These are phyloP conservation scores for Pomacea canaliculata DNA, from an alignment of 2,888 invertebrate genomes.

Conservation along the genomic window DNA sequence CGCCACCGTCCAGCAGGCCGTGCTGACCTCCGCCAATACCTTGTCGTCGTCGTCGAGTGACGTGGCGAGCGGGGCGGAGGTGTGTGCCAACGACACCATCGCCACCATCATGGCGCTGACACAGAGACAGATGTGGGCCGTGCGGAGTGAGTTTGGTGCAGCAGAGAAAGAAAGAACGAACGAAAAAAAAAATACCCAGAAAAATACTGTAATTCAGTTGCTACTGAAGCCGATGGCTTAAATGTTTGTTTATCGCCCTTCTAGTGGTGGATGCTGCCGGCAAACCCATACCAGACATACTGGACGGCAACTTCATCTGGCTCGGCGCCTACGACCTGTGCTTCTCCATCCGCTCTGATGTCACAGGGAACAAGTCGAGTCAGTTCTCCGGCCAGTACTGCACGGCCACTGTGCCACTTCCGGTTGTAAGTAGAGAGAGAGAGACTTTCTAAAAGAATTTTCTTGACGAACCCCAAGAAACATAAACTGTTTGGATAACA, in stretches of 20 bases:
- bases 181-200: too few relatives aligned
- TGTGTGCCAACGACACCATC: not conserved
- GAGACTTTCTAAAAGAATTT: too few relatives aligned
- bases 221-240: too few relatives aligned
- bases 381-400: not conserved
- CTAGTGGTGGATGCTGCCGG: slow-evolving; percentile 23
- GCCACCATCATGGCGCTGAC: not conserved
- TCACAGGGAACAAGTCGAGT: not conserved
- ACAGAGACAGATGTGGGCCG: not conserved
- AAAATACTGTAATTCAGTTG: too few relatives aligned
- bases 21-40: not conserved
- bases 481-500: too few relatives aligned
- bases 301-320: slow-evolving; percentile 1
- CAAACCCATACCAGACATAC: slow-evolving; percentile 21
- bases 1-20: not conserved
- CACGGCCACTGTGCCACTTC: not conserved
- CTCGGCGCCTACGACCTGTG: slow-evolving; percentile 1
- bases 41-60: not conserved
- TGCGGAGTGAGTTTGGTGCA: not conserved
- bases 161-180: too few relatives aligned
- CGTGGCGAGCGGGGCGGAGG: not conserved
- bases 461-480: too few relatives aligned
- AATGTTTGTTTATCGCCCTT: not conserved
- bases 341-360: not conserved
- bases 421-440: not conserved